These are phyloP conservation scores for Apodemus speciosus DNA, from an alignment of 2,113 vertebrate species.

Conservation along the genomic window DNA sequence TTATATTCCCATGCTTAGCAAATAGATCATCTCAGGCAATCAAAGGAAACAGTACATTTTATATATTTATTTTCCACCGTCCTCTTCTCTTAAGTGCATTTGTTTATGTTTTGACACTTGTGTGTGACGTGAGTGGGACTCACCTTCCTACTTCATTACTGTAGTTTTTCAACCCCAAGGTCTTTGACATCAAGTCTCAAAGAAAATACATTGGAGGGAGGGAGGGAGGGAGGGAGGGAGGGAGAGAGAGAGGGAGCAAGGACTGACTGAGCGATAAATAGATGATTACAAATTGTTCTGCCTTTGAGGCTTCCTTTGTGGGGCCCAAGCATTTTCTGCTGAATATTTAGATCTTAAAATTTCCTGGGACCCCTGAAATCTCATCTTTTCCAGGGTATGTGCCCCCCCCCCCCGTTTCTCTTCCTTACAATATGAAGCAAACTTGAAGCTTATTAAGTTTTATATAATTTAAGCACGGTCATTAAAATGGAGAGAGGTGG, in stretches of 20 bases:
- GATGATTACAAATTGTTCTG: constrained; percentile 75
- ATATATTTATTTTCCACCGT: constrained; percentile 65
- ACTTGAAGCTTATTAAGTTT: background rate
- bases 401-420: background rate
- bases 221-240: constrained; percentile 61
- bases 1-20: constrained; percentile 67
- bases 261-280: constrained; percentile 80
- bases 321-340: constrained; percentile 58
- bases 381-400: background rate
- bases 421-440: background rate
- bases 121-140: constrained; percentile 27
- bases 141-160: constrained; percentile 68
- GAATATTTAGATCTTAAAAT: constrained; percentile 47
- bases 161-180: constrained; percentile 81
- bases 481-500: background rate
- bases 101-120: constrained; percentile 68
- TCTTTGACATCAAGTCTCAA: constrained; percentile 80
- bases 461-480: background rate
- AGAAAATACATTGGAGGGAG: constrained; percentile 80
- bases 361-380: background rate
- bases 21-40: constrained; percentile 75
- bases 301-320: constrained; percentile 74
- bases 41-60: constrained; percentile 75
- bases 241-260: constrained; percentile 57
- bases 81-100: constrained; percentile 70